Base-by-base conservation (phyloP, 2,113 vertebrate species). In the Ciconia maguari region DNA sequence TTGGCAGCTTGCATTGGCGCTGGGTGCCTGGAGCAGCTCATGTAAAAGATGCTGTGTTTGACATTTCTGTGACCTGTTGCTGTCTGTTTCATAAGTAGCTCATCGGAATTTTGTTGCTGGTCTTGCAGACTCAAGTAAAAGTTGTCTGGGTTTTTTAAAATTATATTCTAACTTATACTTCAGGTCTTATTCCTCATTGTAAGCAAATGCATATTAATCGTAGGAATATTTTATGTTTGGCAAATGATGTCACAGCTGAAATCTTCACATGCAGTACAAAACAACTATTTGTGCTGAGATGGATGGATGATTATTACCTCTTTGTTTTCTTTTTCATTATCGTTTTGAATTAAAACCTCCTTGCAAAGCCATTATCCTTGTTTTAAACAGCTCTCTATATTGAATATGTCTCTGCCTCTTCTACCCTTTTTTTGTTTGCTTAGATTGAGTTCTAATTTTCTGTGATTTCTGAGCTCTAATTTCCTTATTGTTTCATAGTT, bases 321-420 rank as follows among this genome's bases (percentile, higher is more conserved):
- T 92, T 90, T 96, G 85, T 93, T 96, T 95, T 91, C 84, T 66
- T 94, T 95, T 93, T 94, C 82, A 94, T 93, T 95, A 93, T 94
- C 75, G 75, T 88, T 77, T 74, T 91, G 94, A 92, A 96, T 97
- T 91, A 94, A 95, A 83, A 91, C 75, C 82, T 77, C 52, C 57
- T 89, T 83, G 71, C 60, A 94, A 96, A 96, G 84, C 58, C 55
- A 90, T 97, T 96, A 94, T 89, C 83, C 61, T 93, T 82, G 42
- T 26, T 94, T 95, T 94, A 95, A 95, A 68, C 89, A 90, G 78
- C 66, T 80, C 70, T 94, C 75, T 94, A 0, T 89, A 69, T 66
- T 86, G 75, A 85, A 74, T 87, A 42, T 44, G 21, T 44, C 32
- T 84, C 49, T 83, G 51, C 42, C 11, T 87, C 30, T 74, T 90